Evolutionary conservation across 2,113 vertebrate species (phyloP), one percentile per base, ranked within the genome.

Genomic region (Mobula birostris): DNA sequence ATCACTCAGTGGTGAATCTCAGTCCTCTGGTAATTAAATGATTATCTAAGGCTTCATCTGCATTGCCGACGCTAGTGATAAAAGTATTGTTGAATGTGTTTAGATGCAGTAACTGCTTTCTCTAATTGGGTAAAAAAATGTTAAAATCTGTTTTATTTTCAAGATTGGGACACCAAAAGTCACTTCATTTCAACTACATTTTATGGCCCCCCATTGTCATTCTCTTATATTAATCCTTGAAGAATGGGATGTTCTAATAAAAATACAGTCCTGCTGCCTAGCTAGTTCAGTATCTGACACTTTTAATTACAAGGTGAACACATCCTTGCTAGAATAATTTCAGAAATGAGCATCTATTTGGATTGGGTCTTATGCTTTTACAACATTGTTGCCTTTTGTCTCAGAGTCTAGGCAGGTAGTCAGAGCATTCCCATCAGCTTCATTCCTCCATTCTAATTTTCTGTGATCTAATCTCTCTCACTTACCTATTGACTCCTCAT

Each of bases 1-100:
- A 91, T 99, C 99, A 0, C 97, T 99, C 17, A 99, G 98, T 91
- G 98, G 97, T 63, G 99, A 99, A 94, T 97, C 98, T 63, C 99
- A 99, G 95, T 96, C 97, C 68, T 97, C 99, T 96, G 99, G 99
- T 98, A 97, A 66, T 87, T 77, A 70, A 48, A 29, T 74, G n/a
- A 21, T 15, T 94, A 17, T 82, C 19, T n/a, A 36, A 21, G 32
- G 56, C 36, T 94, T 36, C 48, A 94, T 24, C 94, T 66, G 15
- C 27, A 29, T 79, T 79, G 12, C 27, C 29, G 32, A 24, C 3
- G 63, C 14, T 32, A 48, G n/a, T 94, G 21, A 8, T 74, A 48
- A 24, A 70, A 32, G 17, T 14, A 90, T 17, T 5, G 76, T 29
- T 76, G 9, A 94, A 29, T 24, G 2, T 74, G 0, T 70, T 21